phyloP scores from a whole-genome alignment of 2,113 vertebrate species.

The Etia nguti region DNA sequence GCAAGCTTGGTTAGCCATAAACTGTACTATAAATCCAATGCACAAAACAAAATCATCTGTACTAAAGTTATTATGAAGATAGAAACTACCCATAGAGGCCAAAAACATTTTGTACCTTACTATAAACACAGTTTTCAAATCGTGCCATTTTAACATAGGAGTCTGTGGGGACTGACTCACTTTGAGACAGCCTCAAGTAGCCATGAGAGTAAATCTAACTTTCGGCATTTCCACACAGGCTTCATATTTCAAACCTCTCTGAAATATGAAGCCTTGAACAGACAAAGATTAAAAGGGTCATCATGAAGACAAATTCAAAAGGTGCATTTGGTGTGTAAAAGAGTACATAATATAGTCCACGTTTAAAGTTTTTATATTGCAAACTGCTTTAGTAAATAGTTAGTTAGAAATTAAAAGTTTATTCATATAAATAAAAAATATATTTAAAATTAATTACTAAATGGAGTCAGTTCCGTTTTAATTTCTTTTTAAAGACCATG shows the following conservation, averaged over 20 bases:
- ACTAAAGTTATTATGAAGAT: not conserved
- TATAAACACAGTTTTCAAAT: not conserved
- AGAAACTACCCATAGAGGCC: not conserved
- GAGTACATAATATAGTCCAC: not conserved
- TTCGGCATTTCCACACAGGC: not conserved
- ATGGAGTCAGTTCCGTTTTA: not conserved
- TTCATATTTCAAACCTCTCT: not conserved
- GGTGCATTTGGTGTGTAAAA: not conserved
- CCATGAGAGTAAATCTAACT: not conserved
- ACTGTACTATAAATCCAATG: not conserved
- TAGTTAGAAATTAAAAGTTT: not conserved
- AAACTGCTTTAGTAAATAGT: not conserved
- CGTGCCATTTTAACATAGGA: not conserved
- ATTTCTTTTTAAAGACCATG: not conserved
- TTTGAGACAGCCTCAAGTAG: not conserved
- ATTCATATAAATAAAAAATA: not conserved
- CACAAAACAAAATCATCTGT: not conserved
- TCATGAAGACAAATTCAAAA: not conserved
- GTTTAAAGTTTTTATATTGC: not conserved
- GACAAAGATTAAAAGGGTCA: not conserved
- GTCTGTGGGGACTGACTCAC: not conserved
- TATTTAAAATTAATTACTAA: rapidly evolving
- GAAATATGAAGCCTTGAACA: not conserved
- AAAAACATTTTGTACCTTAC: not conserved
- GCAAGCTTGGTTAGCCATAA: not conserved